Evolutionary conservation across 64 coral and sea anemone genomes (phyloP), one percentile per base, ranked within the genome.

Genomic region (Porites australiensis): DNA sequence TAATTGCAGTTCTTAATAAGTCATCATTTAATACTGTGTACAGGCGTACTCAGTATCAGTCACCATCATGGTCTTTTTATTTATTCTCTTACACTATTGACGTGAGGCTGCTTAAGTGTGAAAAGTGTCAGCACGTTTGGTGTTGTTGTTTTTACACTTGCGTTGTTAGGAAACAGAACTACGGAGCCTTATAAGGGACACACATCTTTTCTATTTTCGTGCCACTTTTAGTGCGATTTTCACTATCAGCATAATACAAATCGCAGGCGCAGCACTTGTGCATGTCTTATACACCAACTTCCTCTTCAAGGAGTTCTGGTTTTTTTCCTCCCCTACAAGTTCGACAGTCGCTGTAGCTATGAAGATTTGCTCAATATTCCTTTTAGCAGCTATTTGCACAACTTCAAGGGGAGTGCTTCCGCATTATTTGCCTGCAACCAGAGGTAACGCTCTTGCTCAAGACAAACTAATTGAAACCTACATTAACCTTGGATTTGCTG

Each of bases 11-110:
- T 86, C 62, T 86, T 86, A 64, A 69, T 50, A 86, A 62, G 11
- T 68, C 82, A 16, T 67, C 82, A 50, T 86, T 86, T 86, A 68
- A 64, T 86, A 69, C 82, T 86, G 82, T 83, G 20, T 86, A 44
- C 27, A 86, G 50, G 23, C 46, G 50, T 51, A 5, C n/a, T 76
- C 13, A 13, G 4, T 49, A 46, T 76, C 73, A 50, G 3, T 76
- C 73, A 76, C 73, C 19, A 50, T 76, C 73, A 11, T 50, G 46
- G 19, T 50, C 4, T 14, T 4, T 50, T 5, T 76, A 37, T 37
- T 37, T 37, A 37, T 50, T 53, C 16, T 11, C 50, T 76, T 8
- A 76, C 73, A 49, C 73, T 76, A 16, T 13, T 51, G 44, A 16
- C 48, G 73, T 15, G 46, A 76, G 73, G 3, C 73, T 76, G 27